Conservation (phyloP, 1,140 invertebrate species). For the Heliconius nattereri region DNA sequence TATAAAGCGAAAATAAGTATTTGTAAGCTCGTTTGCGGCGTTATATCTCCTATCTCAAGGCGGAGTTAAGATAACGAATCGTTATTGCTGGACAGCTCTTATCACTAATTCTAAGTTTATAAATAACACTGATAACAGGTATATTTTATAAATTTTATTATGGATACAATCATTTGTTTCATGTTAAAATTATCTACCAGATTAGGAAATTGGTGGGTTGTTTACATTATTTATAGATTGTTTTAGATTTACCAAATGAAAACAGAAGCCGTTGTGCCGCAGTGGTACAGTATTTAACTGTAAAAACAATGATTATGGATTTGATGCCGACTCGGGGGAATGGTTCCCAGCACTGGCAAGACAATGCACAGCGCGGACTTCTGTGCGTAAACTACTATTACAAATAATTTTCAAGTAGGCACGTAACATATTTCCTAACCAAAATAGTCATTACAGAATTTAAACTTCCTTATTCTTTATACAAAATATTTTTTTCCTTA, state of each 20-base stretch:
- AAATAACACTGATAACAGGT: conserved; percentile 2
- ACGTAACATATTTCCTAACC: too few relatives aligned
- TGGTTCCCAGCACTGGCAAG: too few relatives aligned
- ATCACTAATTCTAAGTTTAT: conserved; percentile 11
- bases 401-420: too few relatives aligned
- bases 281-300: not conserved
- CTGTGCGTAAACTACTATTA: too few relatives aligned
- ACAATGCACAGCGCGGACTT: too few relatives aligned
- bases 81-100: conserved; percentile 14
- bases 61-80: conserved; percentile 19
- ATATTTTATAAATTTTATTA: conserved; percentile 14
- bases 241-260: too few relatives aligned
- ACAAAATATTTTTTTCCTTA: too few relatives aligned
- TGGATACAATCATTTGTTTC: conserved; percentile 16
- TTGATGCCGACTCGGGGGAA: too few relatives aligned
- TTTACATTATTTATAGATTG: not conserved
- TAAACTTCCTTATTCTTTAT: too few relatives aligned
- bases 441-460: too few relatives aligned
- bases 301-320: not conserved
- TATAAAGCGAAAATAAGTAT: conserved; percentile 47
- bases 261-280: not conserved
- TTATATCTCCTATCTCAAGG: conserved; percentile 17
- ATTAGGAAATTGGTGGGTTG: not conserved
- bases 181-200: not conserved
- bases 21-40: conserved; percentile 41